phyloP scores from a whole-genome alignment of 2,113 vertebrate genomes.

The Mionectes macconnelli region DNA sequence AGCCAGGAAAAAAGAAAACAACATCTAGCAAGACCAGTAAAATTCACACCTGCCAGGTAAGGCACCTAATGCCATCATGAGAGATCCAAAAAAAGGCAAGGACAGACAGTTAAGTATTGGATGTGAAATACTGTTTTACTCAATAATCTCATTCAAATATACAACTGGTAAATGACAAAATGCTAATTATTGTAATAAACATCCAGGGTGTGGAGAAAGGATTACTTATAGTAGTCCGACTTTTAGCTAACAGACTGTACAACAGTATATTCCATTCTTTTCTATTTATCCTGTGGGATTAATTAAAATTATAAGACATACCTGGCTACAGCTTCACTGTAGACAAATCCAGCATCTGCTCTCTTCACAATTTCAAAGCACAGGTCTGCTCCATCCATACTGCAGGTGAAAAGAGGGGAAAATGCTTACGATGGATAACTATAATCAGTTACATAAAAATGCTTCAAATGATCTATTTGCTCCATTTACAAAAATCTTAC shows the following conservation, averaged over 20 bases:
- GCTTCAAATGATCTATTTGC: background rate
- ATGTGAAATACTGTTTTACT: background rate
- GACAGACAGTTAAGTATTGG: background rate
- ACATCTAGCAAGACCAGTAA: background rate
- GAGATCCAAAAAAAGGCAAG: background rate
- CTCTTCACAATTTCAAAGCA: conserved; percentile 95
- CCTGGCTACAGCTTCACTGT: conserved; percentile 96
- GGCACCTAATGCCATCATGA: background rate
- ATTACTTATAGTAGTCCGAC: background rate
- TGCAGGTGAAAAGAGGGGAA: conserved; percentile 52
- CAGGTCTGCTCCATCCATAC: conserved; percentile 94
- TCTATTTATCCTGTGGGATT: background rate
- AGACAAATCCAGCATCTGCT: conserved; percentile 94
- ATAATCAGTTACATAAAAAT: background rate
- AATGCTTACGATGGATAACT: background rate
- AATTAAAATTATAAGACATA: conserved; percentile 68
- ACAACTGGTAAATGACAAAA: background rate
- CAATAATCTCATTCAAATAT: background rate
- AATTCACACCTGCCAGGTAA: background rate
- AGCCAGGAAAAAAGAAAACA: background rate
- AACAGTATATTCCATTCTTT: background rate
- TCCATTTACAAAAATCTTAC: background rate
- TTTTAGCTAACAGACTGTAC: background rate
- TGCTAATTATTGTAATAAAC: background rate
- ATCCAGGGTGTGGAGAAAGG: background rate